Percentiles rank a stretch among this genome's conserved stretches.
These are phyloP conservation scores for Syncerus caffer DNA, from an alignment of 2,797 vertebrate genomes.

Conservation along the genomic window DNA sequence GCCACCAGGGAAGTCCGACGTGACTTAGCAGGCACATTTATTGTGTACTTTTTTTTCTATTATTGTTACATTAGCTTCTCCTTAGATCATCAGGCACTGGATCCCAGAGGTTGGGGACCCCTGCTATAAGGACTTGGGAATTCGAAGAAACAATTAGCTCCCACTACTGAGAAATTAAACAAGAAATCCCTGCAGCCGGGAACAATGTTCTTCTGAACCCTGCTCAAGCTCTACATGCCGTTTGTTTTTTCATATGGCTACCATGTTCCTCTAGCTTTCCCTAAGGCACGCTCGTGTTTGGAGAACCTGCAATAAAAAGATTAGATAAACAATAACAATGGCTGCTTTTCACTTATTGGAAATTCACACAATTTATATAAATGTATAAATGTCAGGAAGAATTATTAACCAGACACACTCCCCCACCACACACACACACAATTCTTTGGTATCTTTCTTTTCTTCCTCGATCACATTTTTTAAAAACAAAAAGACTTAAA, in stretches of 20 bases:
- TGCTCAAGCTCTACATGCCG: not conserved
- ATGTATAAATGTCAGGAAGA: not conserved
- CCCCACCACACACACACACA: rapidly evolving
- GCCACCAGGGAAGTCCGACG: not conserved
- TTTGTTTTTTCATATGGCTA: not conserved
- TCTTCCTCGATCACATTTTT: not conserved
- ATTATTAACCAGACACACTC: not conserved
- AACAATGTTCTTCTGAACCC: not conserved
- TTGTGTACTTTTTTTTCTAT: not conserved
- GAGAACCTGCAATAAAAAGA: slow-evolving; percentile 18
- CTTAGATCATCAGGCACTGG: not conserved
- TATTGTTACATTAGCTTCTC: not conserved
- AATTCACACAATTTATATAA: slow-evolving; percentile 5
- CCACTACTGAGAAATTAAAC: not conserved
- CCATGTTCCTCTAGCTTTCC: not conserved
- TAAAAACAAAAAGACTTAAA: not conserved
- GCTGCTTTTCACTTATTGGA: not conserved
- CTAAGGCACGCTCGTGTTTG: not conserved
- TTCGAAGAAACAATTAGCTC: not conserved
- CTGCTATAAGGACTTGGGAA: not conserved
- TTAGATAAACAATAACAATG: slow-evolving; percentile 1
- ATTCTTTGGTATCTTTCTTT: not conserved
- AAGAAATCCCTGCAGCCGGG: not conserved
- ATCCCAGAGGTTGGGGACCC: not conserved
- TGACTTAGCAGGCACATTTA: not conserved